Evolutionary conservation across 2,113 vertebrate species (phyloP).

Genomic region (Pollimyrus isidori): DNA sequence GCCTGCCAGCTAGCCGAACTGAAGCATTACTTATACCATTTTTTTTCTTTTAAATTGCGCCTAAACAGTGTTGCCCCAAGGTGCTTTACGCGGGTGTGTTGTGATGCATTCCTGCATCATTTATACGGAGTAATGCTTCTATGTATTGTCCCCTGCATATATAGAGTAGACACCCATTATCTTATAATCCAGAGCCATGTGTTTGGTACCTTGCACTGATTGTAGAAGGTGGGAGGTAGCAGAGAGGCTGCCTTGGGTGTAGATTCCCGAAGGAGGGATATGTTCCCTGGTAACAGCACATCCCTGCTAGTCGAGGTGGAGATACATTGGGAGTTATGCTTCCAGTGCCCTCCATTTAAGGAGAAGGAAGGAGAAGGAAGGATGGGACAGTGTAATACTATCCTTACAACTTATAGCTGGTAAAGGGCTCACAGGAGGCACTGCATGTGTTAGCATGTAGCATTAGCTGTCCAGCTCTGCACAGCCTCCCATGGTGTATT

Average conservation of each 20-base stretch:
- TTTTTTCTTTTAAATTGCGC: not conserved
- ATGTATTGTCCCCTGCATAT: not conserved
- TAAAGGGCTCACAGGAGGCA: not conserved
- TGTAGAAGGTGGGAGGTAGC: not conserved
- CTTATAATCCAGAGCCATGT: not conserved
- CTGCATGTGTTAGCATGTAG: not conserved
- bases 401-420: not conserved
- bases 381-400: not conserved
- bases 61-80: not conserved
- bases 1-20: not conserved
- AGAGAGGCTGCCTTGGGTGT: not conserved
- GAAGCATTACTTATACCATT: not conserved
- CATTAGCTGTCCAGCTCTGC: not conserved
- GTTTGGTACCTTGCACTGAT: not conserved
- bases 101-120: not conserved
- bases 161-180: not conserved
- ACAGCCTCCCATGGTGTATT: not conserved
- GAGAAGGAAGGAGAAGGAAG: not conserved
- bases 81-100: not conserved
- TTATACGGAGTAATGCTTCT: not conserved
- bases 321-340: not conserved
- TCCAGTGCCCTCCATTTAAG: not conserved
- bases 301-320: not conserved
- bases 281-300: not conserved
- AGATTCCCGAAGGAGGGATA: not conserved